Percentiles rank a stretch among this genome's conserved stretches.
Evolutionary conservation across 2,113 vertebrate genomes (phyloP).

Genomic region (Rafetus swinhoei): DNA sequence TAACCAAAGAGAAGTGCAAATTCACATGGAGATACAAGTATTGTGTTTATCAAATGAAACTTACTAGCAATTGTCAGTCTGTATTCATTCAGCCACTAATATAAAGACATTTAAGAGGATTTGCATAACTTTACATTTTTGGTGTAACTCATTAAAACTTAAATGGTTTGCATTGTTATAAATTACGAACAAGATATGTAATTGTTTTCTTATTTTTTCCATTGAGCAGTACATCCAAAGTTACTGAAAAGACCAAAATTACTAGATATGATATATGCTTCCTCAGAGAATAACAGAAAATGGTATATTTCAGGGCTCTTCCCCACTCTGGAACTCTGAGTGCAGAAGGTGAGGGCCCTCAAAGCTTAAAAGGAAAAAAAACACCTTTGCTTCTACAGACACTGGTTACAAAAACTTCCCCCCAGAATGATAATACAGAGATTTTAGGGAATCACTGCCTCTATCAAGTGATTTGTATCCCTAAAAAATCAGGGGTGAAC

Average conservation of each 20-base stretch:
- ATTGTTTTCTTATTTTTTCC: not conserved
- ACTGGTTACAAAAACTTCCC: too few relatives aligned
- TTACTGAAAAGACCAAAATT: too few relatives aligned
- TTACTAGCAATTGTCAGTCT: not conserved
- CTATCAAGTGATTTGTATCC: too few relatives aligned
- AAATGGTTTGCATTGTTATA: not conserved
- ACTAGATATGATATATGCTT: not conserved
- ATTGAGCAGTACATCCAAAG: not conserved
- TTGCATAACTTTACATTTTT: not conserved
- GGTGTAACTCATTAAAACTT: not conserved
- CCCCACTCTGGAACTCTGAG: too few relatives aligned
- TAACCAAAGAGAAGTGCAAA: not conserved
- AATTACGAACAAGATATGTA: not conserved
- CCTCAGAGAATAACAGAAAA: not conserved
- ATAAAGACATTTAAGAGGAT: not conserved
- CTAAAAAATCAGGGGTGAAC: too few relatives aligned
- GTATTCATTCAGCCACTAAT: not conserved
- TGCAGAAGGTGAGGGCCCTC: too few relatives aligned
- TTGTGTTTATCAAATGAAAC: not conserved
- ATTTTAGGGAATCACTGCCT: too few relatives aligned
- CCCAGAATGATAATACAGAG: too few relatives aligned
- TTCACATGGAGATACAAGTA: not conserved
- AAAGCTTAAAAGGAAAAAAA: too few relatives aligned
- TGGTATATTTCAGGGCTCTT: not conserved
- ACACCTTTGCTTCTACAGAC: too few relatives aligned